Percentiles rank a stretch among this genome's conserved stretches.
Conservation (phyloP, 2,888 invertebrate species). For the Agriopis marginaria region DNA sequence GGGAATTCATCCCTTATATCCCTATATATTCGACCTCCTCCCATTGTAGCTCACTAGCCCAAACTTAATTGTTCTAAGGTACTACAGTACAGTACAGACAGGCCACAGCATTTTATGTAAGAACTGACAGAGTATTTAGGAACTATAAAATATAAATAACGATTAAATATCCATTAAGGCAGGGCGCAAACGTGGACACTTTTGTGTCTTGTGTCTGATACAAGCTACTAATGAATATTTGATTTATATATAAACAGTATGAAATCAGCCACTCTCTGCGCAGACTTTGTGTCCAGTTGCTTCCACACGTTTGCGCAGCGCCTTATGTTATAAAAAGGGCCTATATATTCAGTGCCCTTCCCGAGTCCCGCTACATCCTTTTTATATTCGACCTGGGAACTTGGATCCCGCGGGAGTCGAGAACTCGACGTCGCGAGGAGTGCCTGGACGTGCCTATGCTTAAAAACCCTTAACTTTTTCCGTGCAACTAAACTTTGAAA, state of each 20-base stretch:
- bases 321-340: constrained; percentile 1
- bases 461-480: constrained; percentile 39
- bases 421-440: constrained; percentile 32
- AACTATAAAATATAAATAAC: background rate
- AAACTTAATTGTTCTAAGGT: background rate
- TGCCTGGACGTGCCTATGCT: constrained; percentile 41
- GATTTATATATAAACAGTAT: no score
- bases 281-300: no score
- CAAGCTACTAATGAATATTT: no score
- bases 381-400: constrained; percentile 40
- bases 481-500: constrained; percentile 41
- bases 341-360: constrained; percentile 29
- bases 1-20: no score
- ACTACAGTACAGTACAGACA: background rate
- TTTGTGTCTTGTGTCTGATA: no score
- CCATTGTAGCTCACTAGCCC: no score
- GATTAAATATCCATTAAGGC: constrained; percentile 17
- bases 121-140: background rate
- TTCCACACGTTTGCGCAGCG: no score
- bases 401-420: constrained; percentile 36
- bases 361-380: constrained; percentile 23
- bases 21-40: no score
- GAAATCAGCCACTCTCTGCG: no score
- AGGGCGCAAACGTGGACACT: no score
- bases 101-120: background rate